Evolutionary conservation across 2,113 vertebrate species (phyloP).

Genomic region (rat (Rattus norvegicus)): DNA sequence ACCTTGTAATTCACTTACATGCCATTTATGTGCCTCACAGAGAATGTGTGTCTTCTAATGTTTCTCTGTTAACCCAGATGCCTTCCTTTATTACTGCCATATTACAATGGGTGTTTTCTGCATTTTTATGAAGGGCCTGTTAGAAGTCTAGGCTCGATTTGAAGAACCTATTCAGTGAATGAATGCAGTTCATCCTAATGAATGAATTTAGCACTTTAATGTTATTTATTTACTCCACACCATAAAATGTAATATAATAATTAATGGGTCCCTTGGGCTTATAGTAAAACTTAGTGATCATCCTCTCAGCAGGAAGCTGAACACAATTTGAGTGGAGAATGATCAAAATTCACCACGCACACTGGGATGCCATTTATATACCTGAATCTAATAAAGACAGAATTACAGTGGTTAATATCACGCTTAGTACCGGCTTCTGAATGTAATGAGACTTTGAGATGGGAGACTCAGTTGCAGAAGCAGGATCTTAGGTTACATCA

Average conservation of each 20-base stretch:
- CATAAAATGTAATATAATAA: conserved; percentile 84
- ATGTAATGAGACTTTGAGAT: conserved; percentile 57
- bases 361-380: conserved; percentile 80
- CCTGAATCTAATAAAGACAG: conserved; percentile 83
- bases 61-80: conserved; percentile 66
- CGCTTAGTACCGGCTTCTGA: conserved; percentile 63
- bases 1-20: conserved; percentile 36
- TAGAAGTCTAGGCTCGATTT: conserved; percentile 79
- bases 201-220: conserved; percentile 85
- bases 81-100: conserved; percentile 76
- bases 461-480: background rate
- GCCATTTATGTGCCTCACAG: background rate
- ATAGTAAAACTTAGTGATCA: conserved; percentile 83
- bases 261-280: conserved; percentile 81
- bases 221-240: conserved; percentile 85
- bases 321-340: conserved; percentile 79
- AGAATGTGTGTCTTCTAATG: conserved; percentile 41
- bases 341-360: conserved; percentile 83
- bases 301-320: conserved; percentile 83
- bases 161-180: conserved; percentile 65
- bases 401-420: conserved; percentile 75
- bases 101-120: conserved; percentile 78
- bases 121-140: conserved; percentile 78
- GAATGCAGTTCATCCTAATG: conserved; percentile 72
- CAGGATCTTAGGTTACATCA: background rate